A percentile compares a stretch with the other conserved stretches of the same genome.
phyloP scores from a whole-genome alignment of 2,888 invertebrate genomes.

The Tetrapedia diversipes region DNA sequence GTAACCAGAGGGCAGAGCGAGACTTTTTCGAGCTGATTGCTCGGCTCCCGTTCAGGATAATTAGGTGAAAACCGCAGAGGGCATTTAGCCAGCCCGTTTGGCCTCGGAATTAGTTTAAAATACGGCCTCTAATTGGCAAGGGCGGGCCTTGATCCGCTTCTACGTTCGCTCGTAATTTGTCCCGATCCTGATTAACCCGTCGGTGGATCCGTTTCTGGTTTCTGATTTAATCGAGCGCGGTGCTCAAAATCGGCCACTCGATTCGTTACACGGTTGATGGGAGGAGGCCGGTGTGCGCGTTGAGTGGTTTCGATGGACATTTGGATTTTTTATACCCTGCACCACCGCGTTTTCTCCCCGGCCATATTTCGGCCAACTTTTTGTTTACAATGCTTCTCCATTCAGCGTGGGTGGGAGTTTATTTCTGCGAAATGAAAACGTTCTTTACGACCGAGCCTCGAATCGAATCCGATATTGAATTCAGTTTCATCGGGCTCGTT shows the following conservation, averaged over 20 bases:
- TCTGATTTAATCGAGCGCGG: constrained; percentile 32
- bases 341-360: no score
- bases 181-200: constrained; percentile 74
- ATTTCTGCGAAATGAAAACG: no score
- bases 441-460: no score
- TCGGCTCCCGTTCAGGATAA: constrained; percentile 65
- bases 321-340: neutral
- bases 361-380: neutral
- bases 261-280: neutral
- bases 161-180: constrained; percentile 71
- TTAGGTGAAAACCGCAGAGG: constrained; percentile 74
- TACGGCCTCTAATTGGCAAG: constrained; percentile 54
- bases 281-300: neutral
- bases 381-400: neutral
- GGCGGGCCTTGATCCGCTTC: constrained; percentile 51
- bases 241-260: constrained; percentile 5
- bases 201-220: constrained; percentile 66
- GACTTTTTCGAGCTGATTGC: constrained; percentile 44
- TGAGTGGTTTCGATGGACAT: neutral
- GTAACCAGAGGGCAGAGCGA: neutral
- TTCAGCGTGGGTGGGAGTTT: no score
- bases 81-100: constrained; percentile 61
- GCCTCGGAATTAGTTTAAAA: constrained; percentile 65
- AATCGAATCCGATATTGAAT: no score
- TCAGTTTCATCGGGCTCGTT: no score